phyloP scores from a whole-genome alignment of 2,113 vertebrate species.

The Laticauda colubrina region DNA sequence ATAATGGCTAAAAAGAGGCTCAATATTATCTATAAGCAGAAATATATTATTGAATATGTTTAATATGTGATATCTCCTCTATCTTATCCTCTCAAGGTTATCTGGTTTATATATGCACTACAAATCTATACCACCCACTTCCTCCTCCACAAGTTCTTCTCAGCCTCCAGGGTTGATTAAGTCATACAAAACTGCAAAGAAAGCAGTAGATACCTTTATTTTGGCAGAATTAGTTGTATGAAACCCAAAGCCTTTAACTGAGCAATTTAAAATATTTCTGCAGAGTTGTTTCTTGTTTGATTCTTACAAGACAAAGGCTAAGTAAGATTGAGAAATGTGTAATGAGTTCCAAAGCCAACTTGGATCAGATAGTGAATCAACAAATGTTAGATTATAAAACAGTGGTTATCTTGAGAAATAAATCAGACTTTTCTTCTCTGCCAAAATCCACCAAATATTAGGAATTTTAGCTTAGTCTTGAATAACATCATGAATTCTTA shows the following conservation, averaged over 20 bases:
- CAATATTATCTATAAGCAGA: background rate
- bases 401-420: background rate
- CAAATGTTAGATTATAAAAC: background rate
- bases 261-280: background rate
- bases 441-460: constrained; percentile 20
- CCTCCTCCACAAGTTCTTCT: background rate
- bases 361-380: background rate
- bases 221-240: background rate
- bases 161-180: background rate
- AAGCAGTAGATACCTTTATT: background rate
- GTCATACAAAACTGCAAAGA: background rate
- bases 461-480: background rate
- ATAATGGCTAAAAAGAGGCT: background rate
- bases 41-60: background rate
- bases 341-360: background rate
- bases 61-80: background rate
- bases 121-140: background rate
- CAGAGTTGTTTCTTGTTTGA: background rate
- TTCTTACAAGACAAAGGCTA: background rate
- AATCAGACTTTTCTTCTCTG: background rate
- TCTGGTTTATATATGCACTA: background rate
- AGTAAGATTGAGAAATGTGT: rapidly evolving
- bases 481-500: background rate
- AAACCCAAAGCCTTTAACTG: background rate
- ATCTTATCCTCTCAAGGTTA: background rate